Percentiles rank a stretch among this genome's conserved stretches.
phyloP scores from a whole-genome alignment of 2,888 invertebrate genomes.

The Parapristionchus giblindavisi region DNA sequence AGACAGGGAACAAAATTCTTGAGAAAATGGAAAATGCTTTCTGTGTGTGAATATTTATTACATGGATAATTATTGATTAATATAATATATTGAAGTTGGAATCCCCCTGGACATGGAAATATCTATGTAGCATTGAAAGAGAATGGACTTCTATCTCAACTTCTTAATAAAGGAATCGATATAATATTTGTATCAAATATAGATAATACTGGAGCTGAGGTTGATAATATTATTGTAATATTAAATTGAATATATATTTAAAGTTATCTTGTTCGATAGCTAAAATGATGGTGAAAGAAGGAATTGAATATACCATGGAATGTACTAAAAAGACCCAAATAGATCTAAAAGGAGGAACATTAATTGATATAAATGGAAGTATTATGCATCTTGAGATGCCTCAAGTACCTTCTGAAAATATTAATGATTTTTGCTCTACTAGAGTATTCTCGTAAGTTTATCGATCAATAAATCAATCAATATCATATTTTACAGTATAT shows the following conservation, averaged over 20 bases:
- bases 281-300: slow-evolving; percentile 11
- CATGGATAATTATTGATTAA: no score
- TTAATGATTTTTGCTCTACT: slow-evolving; percentile 97
- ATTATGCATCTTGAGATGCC: slow-evolving; percentile 94
- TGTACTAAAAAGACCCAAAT: slow-evolving; percentile 97
- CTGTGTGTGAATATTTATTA: no score
- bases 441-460: slow-evolving; percentile 84
- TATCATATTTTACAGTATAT: slow-evolving; percentile 76
- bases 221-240: slow-evolving; percentile 72
- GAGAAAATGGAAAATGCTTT: no score
- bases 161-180: slow-evolving; percentile 83
- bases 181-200: slow-evolving; percentile 99
- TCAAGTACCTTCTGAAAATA: slow-evolving; percentile 93
- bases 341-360: slow-evolving; percentile 97
- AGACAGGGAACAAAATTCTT: no score
- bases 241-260: neutral
- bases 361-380: slow-evolving; percentile 94
- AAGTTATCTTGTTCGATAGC: slow-evolving; percentile 21
- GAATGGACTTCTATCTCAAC: slow-evolving; percentile 87
- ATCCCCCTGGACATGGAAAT: slow-evolving; percentile 97
- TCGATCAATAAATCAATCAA: neutral
- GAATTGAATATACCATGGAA: slow-evolving; percentile 94
- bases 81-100: slow-evolving; percentile 88
- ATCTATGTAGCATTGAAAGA: slow-evolving; percentile 93
- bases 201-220: slow-evolving; percentile 97